A percentile compares a stretch with the other conserved stretches of the same genome.
Conservation (phyloP, 2,888 invertebrate species). For the Gisinianus flammeolus region DNA sequence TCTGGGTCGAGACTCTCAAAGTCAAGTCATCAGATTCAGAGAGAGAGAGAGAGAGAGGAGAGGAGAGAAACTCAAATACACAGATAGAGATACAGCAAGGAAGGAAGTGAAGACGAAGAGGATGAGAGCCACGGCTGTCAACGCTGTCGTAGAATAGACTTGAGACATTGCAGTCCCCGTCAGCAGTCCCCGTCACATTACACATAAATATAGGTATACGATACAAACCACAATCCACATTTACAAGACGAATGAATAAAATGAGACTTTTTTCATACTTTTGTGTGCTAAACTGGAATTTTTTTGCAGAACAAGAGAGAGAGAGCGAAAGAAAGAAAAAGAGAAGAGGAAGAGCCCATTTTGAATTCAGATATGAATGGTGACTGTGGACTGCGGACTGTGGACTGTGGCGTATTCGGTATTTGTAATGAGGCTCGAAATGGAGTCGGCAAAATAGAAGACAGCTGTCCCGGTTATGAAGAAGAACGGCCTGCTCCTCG, state of each 20-base stretch:
- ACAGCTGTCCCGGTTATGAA: slow-evolving; percentile 40
- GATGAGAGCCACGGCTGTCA: neutral
- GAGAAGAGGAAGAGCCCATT: neutral
- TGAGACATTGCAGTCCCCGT: too few relatives aligned
- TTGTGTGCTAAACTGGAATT: neutral
- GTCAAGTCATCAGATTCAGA: too few relatives aligned
- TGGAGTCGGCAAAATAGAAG: slow-evolving; percentile 24
- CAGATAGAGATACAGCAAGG: too few relatives aligned
- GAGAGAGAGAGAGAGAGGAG: neutral
- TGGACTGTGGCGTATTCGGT: neutral
- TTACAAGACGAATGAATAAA: neutral
- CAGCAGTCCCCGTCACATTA: neutral
- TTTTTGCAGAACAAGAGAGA: neutral
- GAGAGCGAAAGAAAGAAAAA: neutral
- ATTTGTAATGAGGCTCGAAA: slow-evolving; percentile 20
- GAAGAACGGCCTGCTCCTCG: slow-evolving; percentile 32
- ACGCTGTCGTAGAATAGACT: too few relatives aligned
- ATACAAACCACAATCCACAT: neutral
- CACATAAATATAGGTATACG: neutral
- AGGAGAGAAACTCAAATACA: too few relatives aligned
- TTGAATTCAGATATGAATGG: neutral
- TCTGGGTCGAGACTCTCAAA: too few relatives aligned
- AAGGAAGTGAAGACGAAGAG: neutral
- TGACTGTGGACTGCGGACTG: neutral
- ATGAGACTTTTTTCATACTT: neutral